phyloP scores from a whole-genome alignment of 2,888 invertebrate genomes.

The Coleophora flavipennella region DNA sequence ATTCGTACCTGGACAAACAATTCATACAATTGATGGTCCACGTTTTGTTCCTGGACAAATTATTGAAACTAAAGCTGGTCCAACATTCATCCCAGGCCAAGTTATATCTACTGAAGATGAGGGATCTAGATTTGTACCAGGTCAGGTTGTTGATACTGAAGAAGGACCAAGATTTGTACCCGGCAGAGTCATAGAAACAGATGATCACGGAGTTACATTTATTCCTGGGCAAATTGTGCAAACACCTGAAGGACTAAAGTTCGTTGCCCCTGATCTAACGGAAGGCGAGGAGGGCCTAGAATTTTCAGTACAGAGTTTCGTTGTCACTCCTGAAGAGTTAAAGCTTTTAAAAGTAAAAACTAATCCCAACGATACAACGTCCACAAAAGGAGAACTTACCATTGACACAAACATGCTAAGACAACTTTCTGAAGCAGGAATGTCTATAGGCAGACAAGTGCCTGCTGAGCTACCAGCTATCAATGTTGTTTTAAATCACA shows the following conservation, averaged over 20 bases:
- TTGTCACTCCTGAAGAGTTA: slow-evolving; percentile 65
- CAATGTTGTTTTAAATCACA: slow-evolving; percentile 68
- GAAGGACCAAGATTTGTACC: slow-evolving; percentile 80
- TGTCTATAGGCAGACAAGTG: slow-evolving; percentile 77
- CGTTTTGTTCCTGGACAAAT: slow-evolving; percentile 86
- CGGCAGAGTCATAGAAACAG: slow-evolving; percentile 81
- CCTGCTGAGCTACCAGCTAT: slow-evolving; percentile 75
- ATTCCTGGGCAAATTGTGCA: slow-evolving; percentile 85
- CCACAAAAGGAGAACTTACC: slow-evolving; percentile 72
- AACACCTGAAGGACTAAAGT: slow-evolving; percentile 79
- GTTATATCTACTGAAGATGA: slow-evolving; percentile 77
- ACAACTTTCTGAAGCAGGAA: slow-evolving; percentile 78
- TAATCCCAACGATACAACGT: slow-evolving; percentile 63
- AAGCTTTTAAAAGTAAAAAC: slow-evolving; percentile 65
- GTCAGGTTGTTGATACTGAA: slow-evolving; percentile 81
- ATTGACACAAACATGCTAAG: slow-evolving; percentile 77
- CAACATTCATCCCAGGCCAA: slow-evolving; percentile 84
- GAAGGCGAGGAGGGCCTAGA: slow-evolving; percentile 78
- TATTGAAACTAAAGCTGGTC: slow-evolving; percentile 81
- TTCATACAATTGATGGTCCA: slow-evolving; percentile 79
- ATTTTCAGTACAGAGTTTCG: slow-evolving; percentile 80
- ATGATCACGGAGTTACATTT: slow-evolving; percentile 80
- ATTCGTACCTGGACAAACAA: slow-evolving; percentile 80
- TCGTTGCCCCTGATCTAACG: slow-evolving; percentile 78
- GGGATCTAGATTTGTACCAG: slow-evolving; percentile 74